phyloP scores from a whole-genome alignment of 2,113 vertebrate genomes.

The Octodon degus region DNA sequence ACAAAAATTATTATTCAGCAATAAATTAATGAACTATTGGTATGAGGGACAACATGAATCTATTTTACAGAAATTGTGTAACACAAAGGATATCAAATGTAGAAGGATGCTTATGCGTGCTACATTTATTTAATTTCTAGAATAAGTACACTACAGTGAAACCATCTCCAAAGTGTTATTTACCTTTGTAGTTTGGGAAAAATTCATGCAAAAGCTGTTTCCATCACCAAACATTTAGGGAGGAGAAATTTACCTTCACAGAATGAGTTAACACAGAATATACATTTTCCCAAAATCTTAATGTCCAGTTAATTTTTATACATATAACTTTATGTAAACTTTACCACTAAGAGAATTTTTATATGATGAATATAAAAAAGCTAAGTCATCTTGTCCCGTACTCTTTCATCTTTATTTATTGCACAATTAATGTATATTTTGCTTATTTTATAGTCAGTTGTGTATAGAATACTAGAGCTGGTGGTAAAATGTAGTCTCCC shows the following conservation, averaged over 20 bases:
- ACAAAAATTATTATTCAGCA: not conserved
- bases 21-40: not conserved
- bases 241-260: not conserved
- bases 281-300: not conserved
- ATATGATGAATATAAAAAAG: not conserved
- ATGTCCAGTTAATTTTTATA: not conserved
- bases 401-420: not conserved
- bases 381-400: not conserved
- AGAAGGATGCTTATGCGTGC: not conserved
- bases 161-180: not conserved
- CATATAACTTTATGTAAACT: constrained; percentile 14
- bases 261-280: not conserved
- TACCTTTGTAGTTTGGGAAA: not conserved
- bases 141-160: not conserved
- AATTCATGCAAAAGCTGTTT: not conserved
- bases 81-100: not conserved
- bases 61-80: not conserved
- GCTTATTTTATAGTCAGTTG: not conserved
- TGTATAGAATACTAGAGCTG: not conserved
- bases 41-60: not conserved
- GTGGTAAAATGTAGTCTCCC: not conserved
- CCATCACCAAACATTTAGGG: not conserved
- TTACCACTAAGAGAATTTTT: not conserved
- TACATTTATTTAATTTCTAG: not conserved
- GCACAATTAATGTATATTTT: not conserved